A percentile compares a stretch with the other conserved stretches of the same genome.
Evolutionary conservation across 53 echinoderm and acorn worm species (phyloP).

Genomic region (Antedon mediterranea): DNA sequence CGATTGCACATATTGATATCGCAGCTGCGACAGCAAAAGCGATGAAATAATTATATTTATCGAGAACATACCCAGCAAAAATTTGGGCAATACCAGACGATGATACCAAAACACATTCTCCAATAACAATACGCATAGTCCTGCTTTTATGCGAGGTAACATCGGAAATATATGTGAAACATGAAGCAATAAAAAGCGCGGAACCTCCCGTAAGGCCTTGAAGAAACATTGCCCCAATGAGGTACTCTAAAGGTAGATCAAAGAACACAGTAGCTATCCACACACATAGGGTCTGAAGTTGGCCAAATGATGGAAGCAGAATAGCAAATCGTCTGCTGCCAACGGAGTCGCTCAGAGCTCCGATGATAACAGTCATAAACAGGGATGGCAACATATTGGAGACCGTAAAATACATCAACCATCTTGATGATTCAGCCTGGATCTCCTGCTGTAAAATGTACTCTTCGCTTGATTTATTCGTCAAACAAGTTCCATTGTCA

Average conservation of each 20-base stretch:
- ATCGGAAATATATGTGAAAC: constrained; percentile 32
- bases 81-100: background rate
- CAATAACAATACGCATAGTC: background rate
- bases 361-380: constrained; percentile 11
- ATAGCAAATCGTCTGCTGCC: constrained; percentile 34
- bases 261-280: constrained; percentile 12
- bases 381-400: constrained; percentile 2
- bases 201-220: constrained; percentile 16
- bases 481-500: constrained; percentile 2
- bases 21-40: background rate
- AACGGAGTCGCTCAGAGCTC: constrained; percentile 21
- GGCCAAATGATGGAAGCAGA: constrained; percentile 12
- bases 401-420: constrained; percentile 22
- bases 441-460: constrained; percentile 6
- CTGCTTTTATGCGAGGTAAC: constrained; percentile 12
- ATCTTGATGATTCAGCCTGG: constrained; percentile 21
- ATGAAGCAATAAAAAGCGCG: constrained; percentile 10
- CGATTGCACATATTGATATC: background rate
- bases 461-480: constrained; percentile 2
- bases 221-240: constrained; percentile 20
- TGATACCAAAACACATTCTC: background rate
- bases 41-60: background rate
- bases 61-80: background rate
- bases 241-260: constrained; percentile 14
- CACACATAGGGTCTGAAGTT: background rate